Evolutionary conservation across 2,888 invertebrate species (phyloP), one percentile per base, ranked within the genome.

Genomic region (Tinea trinotella): DNA sequence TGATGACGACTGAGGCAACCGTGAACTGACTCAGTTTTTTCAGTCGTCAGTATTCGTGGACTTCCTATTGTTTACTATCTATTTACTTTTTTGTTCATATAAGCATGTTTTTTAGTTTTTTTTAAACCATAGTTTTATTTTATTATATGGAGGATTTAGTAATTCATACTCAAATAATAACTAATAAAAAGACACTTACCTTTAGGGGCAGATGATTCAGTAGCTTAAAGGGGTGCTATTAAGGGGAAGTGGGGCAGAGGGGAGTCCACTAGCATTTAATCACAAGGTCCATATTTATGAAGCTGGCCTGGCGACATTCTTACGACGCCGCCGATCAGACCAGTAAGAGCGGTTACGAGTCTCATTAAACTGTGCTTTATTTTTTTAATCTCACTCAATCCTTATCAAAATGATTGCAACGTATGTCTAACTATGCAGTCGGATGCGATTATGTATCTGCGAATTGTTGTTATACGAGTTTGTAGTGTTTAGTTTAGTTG

Each of bases 241-340:
- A 64, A 36, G 54, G 58, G 58, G 19, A 13, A 17, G 15, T 9
- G 5, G 40, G 3, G 13, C 4, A 30, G n/a, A n/a, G 30, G 10
- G 22, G 30, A 19, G 46, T 56, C 20, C 36, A 15, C 35, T 50
- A 46, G 52, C 63, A 70, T 75, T 76, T 78, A 80, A 81, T 76
- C 74, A 68, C 69, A 65, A 69, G 62, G 71, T 79, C 73, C 81
- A 83, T 83, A 82, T 82, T 80, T 82, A 81, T 79, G 74, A 78
- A 76, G 70, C 66, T 12, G 40, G 76, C 68, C 64, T 58, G 66
- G 70, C 70, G 70, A 73, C 83, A 83, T 84, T 84, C 81, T 77
- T 80, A 72, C 7, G n/a, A 7, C 30, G 65, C 62, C 64, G 60
- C 62, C 57, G 63, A 56, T 34, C 50, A 18, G 52, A 52, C 36